Base-by-base conservation (phyloP, 2,888 invertebrate genomes). In the Hirtodrosophila cameraria region DNA sequence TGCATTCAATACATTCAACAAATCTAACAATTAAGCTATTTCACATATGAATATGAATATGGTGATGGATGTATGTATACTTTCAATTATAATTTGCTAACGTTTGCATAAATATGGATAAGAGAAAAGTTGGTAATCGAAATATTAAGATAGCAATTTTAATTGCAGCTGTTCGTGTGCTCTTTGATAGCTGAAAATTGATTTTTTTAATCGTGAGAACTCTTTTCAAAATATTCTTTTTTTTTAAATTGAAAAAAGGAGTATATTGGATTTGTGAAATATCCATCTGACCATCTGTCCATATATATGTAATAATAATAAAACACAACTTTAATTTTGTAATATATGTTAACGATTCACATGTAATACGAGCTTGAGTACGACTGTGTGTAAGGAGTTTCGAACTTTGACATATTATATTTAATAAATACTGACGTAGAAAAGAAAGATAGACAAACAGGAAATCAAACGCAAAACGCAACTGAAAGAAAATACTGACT, bases 391-490 rank as follows among this genome's bases (percentile, higher is more conserved):
- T n/a, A n/a, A 20, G 6, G 28, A 13, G 16, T 33, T 38, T 52
- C 28, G 52, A 45, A 36, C 43, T 43, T 55, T 64, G 58, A 61
- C 55, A 50, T 59, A 61, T 75, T 62, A 38, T 53, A 23, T 59
- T 52, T 45, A 46, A 53, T 52, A 54, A 46, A 55, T 35, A 62
- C 15, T 7, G 16, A 50, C 15, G 33, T 27, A 54, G 57, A 55
- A 55, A n/a, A 49, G 61, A 53, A 35, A 60, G 61, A 52, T 58
- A 70, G 57, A 59, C 59, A 78, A 81, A 86, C 81, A 84, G 86
- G 82, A 82, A 84, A 72, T 66, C 78, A 68, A 86, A 49, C 66
- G 73, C 61, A 70, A 62, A 70, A 81, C 82, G 62, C 81, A 79
- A 58, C 66, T 65, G 72, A 59, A 81, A 78, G 53, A 50, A 57